Percentiles rank a stretch among this genome's conserved stretches.
Conservation (phyloP, 2,888 invertebrate species). For the Opisthograptis luteolata region DNA sequence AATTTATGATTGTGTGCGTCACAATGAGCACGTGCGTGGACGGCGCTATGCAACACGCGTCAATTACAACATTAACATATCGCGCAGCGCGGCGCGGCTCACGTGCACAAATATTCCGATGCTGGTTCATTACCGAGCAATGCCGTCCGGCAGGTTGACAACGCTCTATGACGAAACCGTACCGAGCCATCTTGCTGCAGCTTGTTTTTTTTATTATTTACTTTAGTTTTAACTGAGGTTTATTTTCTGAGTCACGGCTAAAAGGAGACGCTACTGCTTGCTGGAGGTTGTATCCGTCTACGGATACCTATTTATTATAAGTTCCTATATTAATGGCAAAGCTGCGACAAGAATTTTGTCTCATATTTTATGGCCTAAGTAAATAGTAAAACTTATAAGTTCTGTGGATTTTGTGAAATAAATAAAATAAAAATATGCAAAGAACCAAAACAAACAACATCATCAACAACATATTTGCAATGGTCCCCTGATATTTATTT, state of each 20-base stretch:
- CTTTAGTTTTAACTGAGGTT: constrained; percentile 22
- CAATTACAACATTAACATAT: constrained; percentile 31
- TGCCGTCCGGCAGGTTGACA: constrained; percentile 32
- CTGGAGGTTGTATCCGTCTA: background rate
- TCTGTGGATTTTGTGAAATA: no score
- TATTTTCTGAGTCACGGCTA: constrained; percentile 17
- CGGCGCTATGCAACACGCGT: constrained; percentile 28
- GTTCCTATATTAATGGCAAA: no score
- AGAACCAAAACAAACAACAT: no score
- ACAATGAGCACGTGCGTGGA: constrained; percentile 15
- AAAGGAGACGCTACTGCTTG: constrained; percentile 3
- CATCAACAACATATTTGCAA: no score
- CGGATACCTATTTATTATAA: no score
- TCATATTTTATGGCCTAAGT: no score
- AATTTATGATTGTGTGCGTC: no score
- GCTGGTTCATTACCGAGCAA: constrained; percentile 33
- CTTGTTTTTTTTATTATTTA: constrained; percentile 21
- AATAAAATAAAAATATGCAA: no score
- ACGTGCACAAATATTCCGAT: constrained; percentile 28
- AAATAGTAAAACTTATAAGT: no score
- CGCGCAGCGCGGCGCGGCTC: constrained; percentile 13
- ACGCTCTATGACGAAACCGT: constrained; percentile 29
- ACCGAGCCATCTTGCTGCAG: constrained; percentile 25
- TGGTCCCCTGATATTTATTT: no score
- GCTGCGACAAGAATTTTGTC: no score